Conservation (phyloP, 2,888 invertebrate genomes). For the Bombylius major region DNA sequence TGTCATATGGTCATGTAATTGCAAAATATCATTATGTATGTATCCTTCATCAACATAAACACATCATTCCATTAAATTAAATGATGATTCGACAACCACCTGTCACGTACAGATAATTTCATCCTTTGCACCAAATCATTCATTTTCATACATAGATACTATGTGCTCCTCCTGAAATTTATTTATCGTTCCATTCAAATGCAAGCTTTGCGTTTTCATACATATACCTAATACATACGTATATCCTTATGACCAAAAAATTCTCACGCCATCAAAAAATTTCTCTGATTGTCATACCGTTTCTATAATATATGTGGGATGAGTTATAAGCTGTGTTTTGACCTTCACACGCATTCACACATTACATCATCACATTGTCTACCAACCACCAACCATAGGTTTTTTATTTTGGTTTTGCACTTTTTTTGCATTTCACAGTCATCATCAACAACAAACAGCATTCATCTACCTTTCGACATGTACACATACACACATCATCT, state of each 20-base stretch:
- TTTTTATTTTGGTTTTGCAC: neutral
- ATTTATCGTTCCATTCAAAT: too few species aligned
- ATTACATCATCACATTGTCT: neutral
- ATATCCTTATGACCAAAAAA: neutral
- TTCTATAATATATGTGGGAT: neutral
- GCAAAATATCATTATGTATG: neutral
- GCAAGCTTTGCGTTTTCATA: too few species aligned
- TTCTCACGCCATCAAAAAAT: neutral
- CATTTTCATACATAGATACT: too few species aligned
- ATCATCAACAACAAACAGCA: neutral
- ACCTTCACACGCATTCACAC: slow-evolving; percentile 4
- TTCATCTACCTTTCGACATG: too few species aligned
- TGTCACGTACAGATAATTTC: slow-evolving; percentile 8
- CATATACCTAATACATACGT: too few species aligned
- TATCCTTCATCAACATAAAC: neutral
- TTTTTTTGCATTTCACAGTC: neutral
- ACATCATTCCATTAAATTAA: too few species aligned
- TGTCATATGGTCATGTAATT: neutral
- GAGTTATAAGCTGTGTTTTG: neutral
- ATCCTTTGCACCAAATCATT: neutral
- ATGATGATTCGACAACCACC: neutral
- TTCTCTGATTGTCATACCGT: neutral
- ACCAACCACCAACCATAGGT: neutral
- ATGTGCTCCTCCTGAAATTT: too few species aligned
- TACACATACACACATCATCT: too few species aligned